Base-by-base conservation (phyloP, 2,888 invertebrate genomes). In the Phasia obesa region DNA sequence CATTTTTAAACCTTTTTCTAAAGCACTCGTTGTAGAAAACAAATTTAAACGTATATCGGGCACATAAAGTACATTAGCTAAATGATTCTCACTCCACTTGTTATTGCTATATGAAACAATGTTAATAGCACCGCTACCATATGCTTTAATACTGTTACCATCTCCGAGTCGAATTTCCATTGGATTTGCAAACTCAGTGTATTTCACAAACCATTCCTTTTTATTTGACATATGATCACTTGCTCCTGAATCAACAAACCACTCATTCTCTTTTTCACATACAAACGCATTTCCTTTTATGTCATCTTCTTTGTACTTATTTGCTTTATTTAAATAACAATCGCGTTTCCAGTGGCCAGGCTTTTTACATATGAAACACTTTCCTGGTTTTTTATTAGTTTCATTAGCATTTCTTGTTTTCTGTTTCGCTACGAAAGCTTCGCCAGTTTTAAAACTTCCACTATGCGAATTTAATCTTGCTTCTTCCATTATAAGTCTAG, bases 401-500 rank as follows among this genome's bases (percentile, higher is more conserved):
- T 21, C 35, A 44, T 17, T 42, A 25, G 13, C 23, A 38, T 9
- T n/a, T 21, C 47, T 70, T 21, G 6, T 13, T 31, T 74, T 74
- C 64, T 55, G 59, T 44, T 73, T 73, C 21, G 67, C 49, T 51
- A 69, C 4, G 47, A 76, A 59, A 17, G 64, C 74, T 35, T 75
- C 65, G 7, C 55, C 57, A 17, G 13, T 23, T 57, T 7, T 65
- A 31, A 31, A 31, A 57, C 6, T 47, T 23, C 9, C 47, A 11
- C 70, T 47, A 78, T 70, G n/a, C 53, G 67, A 59, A 59, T 70
- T 75, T 25, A 78, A 55, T 47, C 82, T 38, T 11, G 64, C 62
- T 73, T 75, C 70, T 42, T 79, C 75, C 60, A 83, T 79, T 44
- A 83, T 70, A 35, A 83, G 62, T 25, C 65, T 44, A 57, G 55